Conservation (phyloP, 92 coral and sea anemone species). For the Phenganax marumi region DNA sequence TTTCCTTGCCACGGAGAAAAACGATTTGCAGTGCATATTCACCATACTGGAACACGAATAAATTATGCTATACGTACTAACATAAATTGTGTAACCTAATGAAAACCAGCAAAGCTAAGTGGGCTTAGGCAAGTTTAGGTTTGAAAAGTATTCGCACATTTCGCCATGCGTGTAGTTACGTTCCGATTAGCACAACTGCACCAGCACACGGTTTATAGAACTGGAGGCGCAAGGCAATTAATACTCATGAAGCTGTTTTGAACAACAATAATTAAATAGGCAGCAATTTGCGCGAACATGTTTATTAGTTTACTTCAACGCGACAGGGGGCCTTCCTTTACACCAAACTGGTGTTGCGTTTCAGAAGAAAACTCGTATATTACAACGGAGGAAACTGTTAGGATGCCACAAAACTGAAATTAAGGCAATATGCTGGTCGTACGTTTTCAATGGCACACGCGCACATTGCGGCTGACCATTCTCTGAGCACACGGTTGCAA, state of each 20-base stretch:
- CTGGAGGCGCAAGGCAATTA: not conserved
- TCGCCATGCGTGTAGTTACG: no score
- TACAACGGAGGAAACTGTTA: not conserved
- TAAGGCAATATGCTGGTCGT: not conserved
- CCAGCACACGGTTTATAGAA: no score
- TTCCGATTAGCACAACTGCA: no score
- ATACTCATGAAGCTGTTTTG: not conserved
- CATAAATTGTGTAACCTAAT: no score
- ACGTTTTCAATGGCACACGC: not conserved
- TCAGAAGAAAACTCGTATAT: slow-evolving; percentile 5
- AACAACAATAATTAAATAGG: not conserved
- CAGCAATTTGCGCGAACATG: slow-evolving; percentile 33
- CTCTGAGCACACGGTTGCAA: not conserved
- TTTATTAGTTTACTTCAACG: slow-evolving; percentile 26
- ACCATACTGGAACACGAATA: no score
- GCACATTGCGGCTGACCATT: not conserved
- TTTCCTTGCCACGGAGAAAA: no score
- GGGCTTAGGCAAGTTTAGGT: no score
- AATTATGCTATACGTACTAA: no score
- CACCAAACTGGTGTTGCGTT: slow-evolving; percentile 39
- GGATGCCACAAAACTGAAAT: not conserved
- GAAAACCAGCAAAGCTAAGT: no score
- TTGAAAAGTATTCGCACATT: no score
- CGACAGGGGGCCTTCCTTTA: slow-evolving; percentile 29
- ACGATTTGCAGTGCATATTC: no score